These are phyloP conservation scores for Macrotus californicus DNA, from an alignment of 2,113 vertebrate species.

Conservation along the genomic window DNA sequence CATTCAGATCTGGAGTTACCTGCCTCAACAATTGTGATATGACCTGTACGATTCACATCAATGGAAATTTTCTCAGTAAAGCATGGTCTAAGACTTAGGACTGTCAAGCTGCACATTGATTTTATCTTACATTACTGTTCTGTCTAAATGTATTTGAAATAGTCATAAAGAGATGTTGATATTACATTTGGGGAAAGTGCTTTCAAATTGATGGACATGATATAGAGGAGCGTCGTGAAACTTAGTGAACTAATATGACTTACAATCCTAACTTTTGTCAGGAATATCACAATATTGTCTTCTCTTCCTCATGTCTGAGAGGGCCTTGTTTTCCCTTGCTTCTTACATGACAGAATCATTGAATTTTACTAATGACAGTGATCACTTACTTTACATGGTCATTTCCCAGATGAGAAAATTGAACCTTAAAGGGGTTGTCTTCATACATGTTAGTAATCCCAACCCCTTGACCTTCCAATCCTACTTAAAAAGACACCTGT, in stretches of 20 bases:
- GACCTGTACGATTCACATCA: neutral
- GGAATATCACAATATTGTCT: neutral
- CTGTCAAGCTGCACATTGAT: neutral
- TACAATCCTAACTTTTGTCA: neutral
- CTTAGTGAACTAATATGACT: neutral
- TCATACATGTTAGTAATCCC: neutral
- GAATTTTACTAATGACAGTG: constrained; percentile 3
- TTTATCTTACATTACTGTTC: constrained; percentile 10
- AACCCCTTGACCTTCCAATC: neutral
- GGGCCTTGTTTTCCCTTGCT: neutral
- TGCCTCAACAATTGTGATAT: neutral
- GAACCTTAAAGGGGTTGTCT: neutral
- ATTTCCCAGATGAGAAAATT: neutral
- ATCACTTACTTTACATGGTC: neutral
- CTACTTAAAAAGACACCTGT: neutral
- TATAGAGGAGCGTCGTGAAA: neutral
- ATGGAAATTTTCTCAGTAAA: neutral
- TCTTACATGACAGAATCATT: neutral
- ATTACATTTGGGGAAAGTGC: neutral
- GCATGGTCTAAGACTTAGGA: neutral
- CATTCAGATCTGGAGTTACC: neutral
- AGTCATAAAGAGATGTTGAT: constrained; percentile 11
- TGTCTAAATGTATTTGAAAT: neutral
- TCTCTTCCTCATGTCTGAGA: neutral
- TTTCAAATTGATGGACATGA: neutral